phyloP scores from a whole-genome alignment of 2,888 invertebrate species.

The Synanthedon andrenaeformis region DNA sequence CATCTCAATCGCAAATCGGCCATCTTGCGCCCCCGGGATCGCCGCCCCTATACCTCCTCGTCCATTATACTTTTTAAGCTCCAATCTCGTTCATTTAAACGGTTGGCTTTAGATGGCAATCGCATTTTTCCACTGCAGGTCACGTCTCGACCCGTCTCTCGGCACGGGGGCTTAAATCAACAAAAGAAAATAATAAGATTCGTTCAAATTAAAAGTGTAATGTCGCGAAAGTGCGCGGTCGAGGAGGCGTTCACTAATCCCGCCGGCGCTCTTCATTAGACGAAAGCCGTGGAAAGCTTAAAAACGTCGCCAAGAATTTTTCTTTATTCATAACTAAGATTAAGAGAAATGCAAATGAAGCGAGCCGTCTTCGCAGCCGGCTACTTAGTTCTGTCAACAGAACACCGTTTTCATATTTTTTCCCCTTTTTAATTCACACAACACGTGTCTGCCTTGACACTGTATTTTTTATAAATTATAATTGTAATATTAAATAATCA shows the following conservation, averaged over 20 bases:
- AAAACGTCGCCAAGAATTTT: conserved; percentile 62
- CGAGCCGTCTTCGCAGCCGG: conserved; percentile 44
- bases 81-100: conserved; percentile 79
- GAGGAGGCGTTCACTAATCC: conserved; percentile 41
- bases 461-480: background rate
- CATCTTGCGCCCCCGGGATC: conserved; percentile 66
- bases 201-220: conserved; percentile 81
- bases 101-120: conserved; percentile 78
- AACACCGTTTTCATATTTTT: conserved; percentile 30
- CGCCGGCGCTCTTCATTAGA: conserved; percentile 60
- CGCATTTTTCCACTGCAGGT: conserved; percentile 79
- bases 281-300: conserved; percentile 45
- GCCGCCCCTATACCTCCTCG: conserved; percentile 50
- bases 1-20: conserved; percentile 72
- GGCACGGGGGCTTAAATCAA: conserved; percentile 75
- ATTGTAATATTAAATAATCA: background rate
- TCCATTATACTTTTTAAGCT: conserved; percentile 81
- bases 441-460: conserved; percentile 12
- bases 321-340: conserved; percentile 70
- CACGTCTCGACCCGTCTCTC: conserved; percentile 74
- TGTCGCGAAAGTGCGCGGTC: conserved; percentile 59
- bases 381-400: conserved; percentile 70
- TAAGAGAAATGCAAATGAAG: conserved; percentile 69
- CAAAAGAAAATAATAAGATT: conserved; percentile 78
- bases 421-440: conserved; percentile 19